Evolutionary conservation across 2,888 invertebrate species (phyloP).

Genomic region (Lutraria lutraria): DNA sequence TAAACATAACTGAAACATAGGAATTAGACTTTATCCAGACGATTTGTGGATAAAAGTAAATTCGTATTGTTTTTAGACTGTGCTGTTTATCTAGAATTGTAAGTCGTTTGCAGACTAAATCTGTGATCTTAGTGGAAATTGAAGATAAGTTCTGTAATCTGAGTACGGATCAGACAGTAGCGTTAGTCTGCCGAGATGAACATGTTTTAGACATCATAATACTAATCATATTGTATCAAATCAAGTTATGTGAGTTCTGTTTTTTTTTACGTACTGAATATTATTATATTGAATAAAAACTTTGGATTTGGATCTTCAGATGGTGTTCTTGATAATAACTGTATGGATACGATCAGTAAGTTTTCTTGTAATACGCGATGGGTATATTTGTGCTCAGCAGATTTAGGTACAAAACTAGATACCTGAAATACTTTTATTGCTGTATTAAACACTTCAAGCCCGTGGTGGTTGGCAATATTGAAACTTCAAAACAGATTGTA

Average conservation of each 20-base stretch:
- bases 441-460: background rate
- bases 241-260: background rate
- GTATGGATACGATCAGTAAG: background rate
- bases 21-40: background rate
- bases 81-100: background rate
- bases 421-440: background rate
- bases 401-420: background rate
- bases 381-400: background rate
- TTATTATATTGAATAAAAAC: no score
- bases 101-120: background rate
- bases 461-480: background rate
- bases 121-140: slow-evolving; percentile 11
- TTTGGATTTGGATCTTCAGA: no score
- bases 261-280: no score
- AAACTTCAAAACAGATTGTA: background rate
- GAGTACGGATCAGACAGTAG: background rate
- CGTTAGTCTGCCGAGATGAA: background rate
- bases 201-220: slow-evolving; percentile 9
- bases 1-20: background rate
- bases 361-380: background rate
- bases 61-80: background rate
- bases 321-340: background rate
- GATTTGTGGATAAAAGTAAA: background rate
- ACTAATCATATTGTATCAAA: background rate
- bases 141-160: background rate